Conservation (phyloP, 2,797 vertebrate genomes). For the Aulostomus chinensis region DNA sequence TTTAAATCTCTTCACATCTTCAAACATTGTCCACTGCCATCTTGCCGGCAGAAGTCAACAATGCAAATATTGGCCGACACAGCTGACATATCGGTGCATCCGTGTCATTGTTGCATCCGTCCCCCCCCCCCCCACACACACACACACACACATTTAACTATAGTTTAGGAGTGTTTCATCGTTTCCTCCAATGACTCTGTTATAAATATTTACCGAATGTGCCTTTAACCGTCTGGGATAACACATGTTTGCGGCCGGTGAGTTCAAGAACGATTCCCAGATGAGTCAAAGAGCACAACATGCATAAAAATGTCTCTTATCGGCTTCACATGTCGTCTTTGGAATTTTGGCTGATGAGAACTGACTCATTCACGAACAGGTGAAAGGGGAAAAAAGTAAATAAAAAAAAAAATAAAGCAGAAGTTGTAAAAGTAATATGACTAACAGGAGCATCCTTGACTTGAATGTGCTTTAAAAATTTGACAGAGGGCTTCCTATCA, state of each 20-base stretch:
- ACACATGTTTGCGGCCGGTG: not conserved
- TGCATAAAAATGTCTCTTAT: not conserved
- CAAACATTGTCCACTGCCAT: too few relatives aligned
- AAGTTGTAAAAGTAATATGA: too few relatives aligned
- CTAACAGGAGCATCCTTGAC: slow-evolving; percentile 69
- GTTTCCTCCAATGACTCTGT: not conserved
- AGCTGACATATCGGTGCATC: too few relatives aligned
- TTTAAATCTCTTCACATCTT: too few relatives aligned
- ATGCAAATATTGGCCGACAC: too few relatives aligned
- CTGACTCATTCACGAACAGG: slow-evolving; percentile 10
- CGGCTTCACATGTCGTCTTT: too few relatives aligned
- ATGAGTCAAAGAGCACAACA: slow-evolving; percentile 21
- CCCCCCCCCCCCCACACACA: too few relatives aligned
- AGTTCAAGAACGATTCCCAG: slow-evolving; percentile 7
- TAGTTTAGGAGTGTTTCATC: too few relatives aligned
- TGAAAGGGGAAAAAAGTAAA: not conserved
- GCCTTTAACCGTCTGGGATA: slow-evolving; percentile 73
- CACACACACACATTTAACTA: too few relatives aligned
- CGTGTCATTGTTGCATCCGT: too few relatives aligned
- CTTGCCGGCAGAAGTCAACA: too few relatives aligned
- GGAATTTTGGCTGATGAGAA: too few relatives aligned
- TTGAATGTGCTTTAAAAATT: slow-evolving; percentile 75
- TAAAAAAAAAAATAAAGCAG: not conserved
- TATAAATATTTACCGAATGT: slow-evolving; percentile 41
- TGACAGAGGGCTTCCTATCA: slow-evolving; percentile 79